phyloP scores from a whole-genome alignment of 2,888 invertebrate genomes.

The Campoletis raptor region DNA sequence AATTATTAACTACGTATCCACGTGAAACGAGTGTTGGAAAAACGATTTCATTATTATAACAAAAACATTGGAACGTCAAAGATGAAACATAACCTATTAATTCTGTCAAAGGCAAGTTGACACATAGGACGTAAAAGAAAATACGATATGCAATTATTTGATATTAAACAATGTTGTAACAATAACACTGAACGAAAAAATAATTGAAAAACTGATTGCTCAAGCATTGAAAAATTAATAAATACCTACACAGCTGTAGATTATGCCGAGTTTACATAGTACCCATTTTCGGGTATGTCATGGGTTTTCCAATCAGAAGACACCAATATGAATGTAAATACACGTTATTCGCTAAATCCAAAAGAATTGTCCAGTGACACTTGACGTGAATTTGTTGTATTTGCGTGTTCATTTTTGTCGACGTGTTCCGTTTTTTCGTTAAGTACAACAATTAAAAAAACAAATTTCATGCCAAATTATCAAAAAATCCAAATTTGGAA shows the following conservation, averaged over 20 bases:
- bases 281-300: slow-evolving; percentile 38
- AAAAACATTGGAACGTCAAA: slow-evolving; percentile 59
- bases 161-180: not conserved
- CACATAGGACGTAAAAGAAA: slow-evolving; percentile 5
- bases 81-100: slow-evolving; percentile 58
- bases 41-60: slow-evolving; percentile 29
- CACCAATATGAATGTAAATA: slow-evolving; percentile 19
- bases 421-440: slow-evolving; percentile 32
- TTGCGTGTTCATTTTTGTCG: slow-evolving; percentile 54
- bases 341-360: slow-evolving; percentile 41
- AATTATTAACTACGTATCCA: not conserved
- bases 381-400: not conserved
- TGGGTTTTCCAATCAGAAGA: slow-evolving; percentile 55
- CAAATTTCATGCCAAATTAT: no score
- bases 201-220: slow-evolving; percentile 15
- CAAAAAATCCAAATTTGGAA: not conserved
- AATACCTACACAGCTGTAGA: slow-evolving; percentile 59
- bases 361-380: slow-evolving; percentile 37
- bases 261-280: slow-evolving; percentile 67
- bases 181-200: not conserved
- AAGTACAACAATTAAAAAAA: not conserved
- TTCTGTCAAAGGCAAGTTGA: slow-evolving; percentile 36
- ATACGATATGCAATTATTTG: slow-evolving; percentile 4
- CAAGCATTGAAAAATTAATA: slow-evolving; percentile 40
- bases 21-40: not conserved